Evolutionary conservation across 2,888 invertebrate genomes (phyloP).

Genomic region (Callosobruchus maculatus): DNA sequence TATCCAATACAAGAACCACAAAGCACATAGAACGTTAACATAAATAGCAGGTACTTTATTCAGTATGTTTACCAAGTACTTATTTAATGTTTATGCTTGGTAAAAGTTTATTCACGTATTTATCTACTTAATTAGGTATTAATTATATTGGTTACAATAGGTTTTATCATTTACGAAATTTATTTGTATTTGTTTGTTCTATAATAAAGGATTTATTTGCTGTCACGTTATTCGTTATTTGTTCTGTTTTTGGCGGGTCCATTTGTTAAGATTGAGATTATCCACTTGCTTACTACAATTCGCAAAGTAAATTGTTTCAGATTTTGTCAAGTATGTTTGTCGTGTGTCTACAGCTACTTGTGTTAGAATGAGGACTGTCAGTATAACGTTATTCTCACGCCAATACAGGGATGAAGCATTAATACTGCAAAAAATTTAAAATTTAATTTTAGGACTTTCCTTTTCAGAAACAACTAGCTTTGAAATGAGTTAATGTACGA

Average conservation of each 20-base stretch:
- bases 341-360: neutral
- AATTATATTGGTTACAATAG: slow-evolving; percentile 35
- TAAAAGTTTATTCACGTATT: slow-evolving; percentile 32
- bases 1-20: neutral
- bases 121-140: slow-evolving; percentile 35
- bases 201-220: slow-evolving; percentile 12
- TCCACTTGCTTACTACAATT: neutral
- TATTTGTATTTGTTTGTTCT: slow-evolving; percentile 12
- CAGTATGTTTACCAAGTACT: slow-evolving; percentile 10
- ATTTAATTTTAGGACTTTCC: too few species aligned
- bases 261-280: neutral
- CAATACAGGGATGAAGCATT: too few species aligned
- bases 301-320: neutral
- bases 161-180: slow-evolving; percentile 25
- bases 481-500: too few species aligned
- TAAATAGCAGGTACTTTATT: slow-evolving; percentile 6
- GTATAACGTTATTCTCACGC: too few species aligned
- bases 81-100: slow-evolving; percentile 4
- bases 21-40: neutral
- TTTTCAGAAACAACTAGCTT: too few species aligned
- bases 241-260: neutral
- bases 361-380: neutral
- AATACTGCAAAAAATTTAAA: too few species aligned
- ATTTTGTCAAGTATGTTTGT: neutral
- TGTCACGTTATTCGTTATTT: slow-evolving; percentile 1